Evolutionary conservation across 1,140 invertebrate genomes (phyloP), one percentile per base, ranked within the genome.

Genomic region (Calliopsis andreniformis): DNA sequence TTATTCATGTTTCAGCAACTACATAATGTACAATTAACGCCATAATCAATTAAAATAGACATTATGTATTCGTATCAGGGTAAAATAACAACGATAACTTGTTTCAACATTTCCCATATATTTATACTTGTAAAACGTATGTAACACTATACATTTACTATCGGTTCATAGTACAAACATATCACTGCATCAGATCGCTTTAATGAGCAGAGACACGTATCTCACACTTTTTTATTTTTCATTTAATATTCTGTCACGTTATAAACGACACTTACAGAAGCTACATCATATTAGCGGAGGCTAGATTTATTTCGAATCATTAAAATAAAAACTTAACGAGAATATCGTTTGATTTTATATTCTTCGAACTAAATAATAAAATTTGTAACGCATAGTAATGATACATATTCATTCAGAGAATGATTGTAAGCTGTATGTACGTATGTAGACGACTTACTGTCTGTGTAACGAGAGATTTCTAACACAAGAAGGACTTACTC

Each of bases 401-500:
- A n/a, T n/a, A n/a, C n/a, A n/a, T n/a, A n/a, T n/a, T n/a, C n/a
- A n/a, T n/a, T n/a, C n/a, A n/a, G n/a, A n/a, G n/a, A n/a, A n/a
- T n/a, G n/a, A n/a, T n/a, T n/a, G n/a, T n/a, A n/a, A n/a, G n/a
- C n/a, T n/a, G n/a, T n/a, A n/a, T n/a, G n/a, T n/a, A n/a, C n/a
- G n/a, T n/a, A n/a, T n/a, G n/a, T n/a, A n/a, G n/a, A n/a, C n/a
- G n/a, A n/a, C n/a, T n/a, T n/a, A n/a, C n/a, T n/a, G n/a, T n/a
- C n/a, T n/a, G n/a, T n/a, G n/a, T n/a, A 18, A 20, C 0, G n/a
- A 12, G 8, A 14, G 35, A 23, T 72, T 51, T 55, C 47, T 45
- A 73, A 35, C 49, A 55, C n/a, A 56, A 56, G 16, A 63, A 20
- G 35, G 51, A 87, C 86, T 87, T 87, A 87, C 86, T 87, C 83